Conservation (phyloP, 2,113 vertebrate genomes). For the Phodopus roborovskii region DNA sequence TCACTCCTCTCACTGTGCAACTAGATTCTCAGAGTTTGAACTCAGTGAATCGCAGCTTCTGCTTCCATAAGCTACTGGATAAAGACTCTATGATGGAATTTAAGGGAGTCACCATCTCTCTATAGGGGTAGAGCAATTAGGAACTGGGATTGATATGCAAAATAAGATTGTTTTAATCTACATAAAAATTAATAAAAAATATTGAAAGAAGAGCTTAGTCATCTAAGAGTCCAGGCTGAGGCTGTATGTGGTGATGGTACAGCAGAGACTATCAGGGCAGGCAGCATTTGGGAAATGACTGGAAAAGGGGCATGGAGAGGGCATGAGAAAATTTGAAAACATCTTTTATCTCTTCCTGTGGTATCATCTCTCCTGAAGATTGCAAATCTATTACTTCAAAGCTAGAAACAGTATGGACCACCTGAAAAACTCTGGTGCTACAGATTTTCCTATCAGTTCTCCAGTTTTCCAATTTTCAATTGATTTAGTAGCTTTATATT, state of each 20-base stretch:
- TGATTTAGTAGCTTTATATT: neutral
- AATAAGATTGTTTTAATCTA: too few relatives aligned
- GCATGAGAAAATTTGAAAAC: neutral
- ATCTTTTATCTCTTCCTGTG: neutral
- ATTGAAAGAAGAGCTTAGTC: neutral
- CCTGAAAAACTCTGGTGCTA: neutral
- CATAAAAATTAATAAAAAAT: neutral
- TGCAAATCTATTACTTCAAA: neutral
- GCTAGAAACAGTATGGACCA: neutral
- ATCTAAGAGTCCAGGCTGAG: neutral
- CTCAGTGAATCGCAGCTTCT: too few relatives aligned
- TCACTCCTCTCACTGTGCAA: too few relatives aligned
- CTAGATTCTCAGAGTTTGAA: too few relatives aligned
- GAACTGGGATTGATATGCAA: too few relatives aligned
- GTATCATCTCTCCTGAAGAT: neutral
- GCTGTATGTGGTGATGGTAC: rapidly evolving
- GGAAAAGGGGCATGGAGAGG: neutral
- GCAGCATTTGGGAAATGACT: neutral
- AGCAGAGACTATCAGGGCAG: neutral
- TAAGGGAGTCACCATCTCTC: too few relatives aligned
- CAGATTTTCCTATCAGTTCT: neutral
- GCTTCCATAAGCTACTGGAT: too few relatives aligned
- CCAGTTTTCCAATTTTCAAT: conserved; percentile 10
- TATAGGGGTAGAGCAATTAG: too few relatives aligned
- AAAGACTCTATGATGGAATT: too few relatives aligned